Evolutionary conservation across 1,140 invertebrate genomes (phyloP).

Genomic region (Macrocentrus cingulum): DNA sequence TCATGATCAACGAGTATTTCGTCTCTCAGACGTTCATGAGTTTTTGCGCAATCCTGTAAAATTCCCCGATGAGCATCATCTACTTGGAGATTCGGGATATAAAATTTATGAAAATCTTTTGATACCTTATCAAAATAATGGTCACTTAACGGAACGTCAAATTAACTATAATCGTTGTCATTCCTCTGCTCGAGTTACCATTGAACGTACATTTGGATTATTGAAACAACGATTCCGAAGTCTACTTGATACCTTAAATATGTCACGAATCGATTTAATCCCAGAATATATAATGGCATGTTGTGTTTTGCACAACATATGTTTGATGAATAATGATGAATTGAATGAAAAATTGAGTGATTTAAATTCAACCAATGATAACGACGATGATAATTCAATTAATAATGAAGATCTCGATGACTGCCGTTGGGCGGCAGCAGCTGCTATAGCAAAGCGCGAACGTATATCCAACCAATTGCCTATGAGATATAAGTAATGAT

Average conservation of each 20-base stretch:
- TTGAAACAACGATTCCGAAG: constrained; percentile 21
- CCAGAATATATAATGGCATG: constrained; percentile 20
- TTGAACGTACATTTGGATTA: constrained; percentile 13
- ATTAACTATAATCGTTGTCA: background rate
- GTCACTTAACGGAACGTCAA: constrained; percentile 22
- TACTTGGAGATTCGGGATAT: constrained; percentile 35
- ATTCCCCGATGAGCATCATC: constrained; percentile 32
- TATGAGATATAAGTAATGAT: too few species aligned
- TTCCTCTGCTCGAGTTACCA: constrained; percentile 2
- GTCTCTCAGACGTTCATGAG: constrained; percentile 28
- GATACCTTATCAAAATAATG: constrained; percentile 33
- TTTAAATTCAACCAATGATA: too few species aligned
- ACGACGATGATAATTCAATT: too few species aligned
- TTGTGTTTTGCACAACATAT: constrained; percentile 26
- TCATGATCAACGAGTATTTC: constrained; percentile 33
- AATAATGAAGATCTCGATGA: too few species aligned
- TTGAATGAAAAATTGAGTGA: too few species aligned
- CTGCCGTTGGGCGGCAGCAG: too few species aligned
- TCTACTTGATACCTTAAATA: constrained; percentile 17
- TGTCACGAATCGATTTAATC: constrained; percentile 20
- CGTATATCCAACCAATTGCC: too few species aligned
- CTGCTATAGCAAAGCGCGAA: too few species aligned
- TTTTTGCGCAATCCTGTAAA: constrained; percentile 25
- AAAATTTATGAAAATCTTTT: constrained; percentile 28
- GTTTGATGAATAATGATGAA: constrained; percentile 17